These are phyloP conservation scores for Saccostrea glomerata DNA, from an alignment of 1,140 invertebrate species.

Conservation along the genomic window DNA sequence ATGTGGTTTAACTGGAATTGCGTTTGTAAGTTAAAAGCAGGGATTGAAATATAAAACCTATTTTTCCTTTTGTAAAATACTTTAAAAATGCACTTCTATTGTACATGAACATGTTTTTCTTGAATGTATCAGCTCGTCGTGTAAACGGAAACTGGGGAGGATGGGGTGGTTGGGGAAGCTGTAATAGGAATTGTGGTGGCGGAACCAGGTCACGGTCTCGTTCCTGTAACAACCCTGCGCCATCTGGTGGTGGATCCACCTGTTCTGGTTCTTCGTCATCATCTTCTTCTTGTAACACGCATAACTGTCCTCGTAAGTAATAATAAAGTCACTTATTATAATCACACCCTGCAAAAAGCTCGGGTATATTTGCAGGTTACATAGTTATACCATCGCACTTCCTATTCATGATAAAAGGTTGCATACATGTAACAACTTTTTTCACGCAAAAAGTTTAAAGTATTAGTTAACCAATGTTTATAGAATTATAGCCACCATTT, in stretches of 20 bases:
- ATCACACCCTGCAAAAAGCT: neutral
- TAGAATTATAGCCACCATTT: too few relatives aligned
- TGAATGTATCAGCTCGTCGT: conserved; percentile 22
- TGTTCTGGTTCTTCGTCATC: conserved; percentile 61
- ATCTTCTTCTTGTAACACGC: conserved; percentile 53
- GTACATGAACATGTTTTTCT: neutral
- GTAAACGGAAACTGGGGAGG: conserved; percentile 83
- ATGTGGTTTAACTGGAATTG: conserved; percentile 27
- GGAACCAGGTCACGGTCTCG: conserved; percentile 83
- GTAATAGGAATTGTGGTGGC: conserved; percentile 82
- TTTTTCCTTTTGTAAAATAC: too few relatives aligned
- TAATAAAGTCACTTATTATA: neutral
- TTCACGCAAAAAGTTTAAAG: too few relatives aligned
- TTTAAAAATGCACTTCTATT: too few relatives aligned
- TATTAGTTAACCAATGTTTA: too few relatives aligned
- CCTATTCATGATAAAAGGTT: too few relatives aligned
- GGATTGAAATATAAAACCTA: too few relatives aligned
- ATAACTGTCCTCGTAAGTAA: conserved; percentile 33
- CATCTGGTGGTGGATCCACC: conserved; percentile 61
- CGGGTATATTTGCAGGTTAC: too few relatives aligned
- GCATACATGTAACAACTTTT: too few relatives aligned
- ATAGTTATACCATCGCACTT: too few relatives aligned
- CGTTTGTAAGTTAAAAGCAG: neutral
- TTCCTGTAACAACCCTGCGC: conserved; percentile 82
- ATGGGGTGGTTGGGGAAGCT: conserved; percentile 84